phyloP scores from a whole-genome alignment of 2,797 vertebrate species.

The Arnoldichthys spilopterus region DNA sequence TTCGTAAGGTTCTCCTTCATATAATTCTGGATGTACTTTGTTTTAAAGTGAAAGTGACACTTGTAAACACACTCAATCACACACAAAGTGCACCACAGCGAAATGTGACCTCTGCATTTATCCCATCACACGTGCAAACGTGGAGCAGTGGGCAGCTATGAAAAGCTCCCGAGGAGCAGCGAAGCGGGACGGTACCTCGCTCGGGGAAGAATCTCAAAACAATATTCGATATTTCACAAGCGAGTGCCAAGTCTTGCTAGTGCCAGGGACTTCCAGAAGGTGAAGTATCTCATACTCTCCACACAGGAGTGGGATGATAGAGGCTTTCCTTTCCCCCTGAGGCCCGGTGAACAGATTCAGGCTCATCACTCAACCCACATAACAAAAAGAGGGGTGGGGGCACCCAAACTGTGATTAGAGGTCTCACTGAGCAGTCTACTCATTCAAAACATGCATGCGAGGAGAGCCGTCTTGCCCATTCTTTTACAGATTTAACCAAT shows the following conservation, averaged over 20 bases:
- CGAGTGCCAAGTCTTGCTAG: constrained; percentile 2
- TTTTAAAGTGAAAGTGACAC: too few relatives aligned
- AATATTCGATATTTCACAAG: constrained; percentile 54
- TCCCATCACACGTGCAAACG: too few relatives aligned
- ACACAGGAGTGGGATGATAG: constrained; percentile 16
- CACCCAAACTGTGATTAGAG: constrained; percentile 48
- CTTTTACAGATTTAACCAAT: constrained; percentile 69
- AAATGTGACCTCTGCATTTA: too few relatives aligned
- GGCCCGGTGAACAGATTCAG: constrained; percentile 41
- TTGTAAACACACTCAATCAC: too few relatives aligned
- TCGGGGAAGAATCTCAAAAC: constrained; percentile 56
- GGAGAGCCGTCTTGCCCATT: constrained; percentile 45
- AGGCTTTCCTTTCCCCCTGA: constrained; percentile 7
- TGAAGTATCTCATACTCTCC: constrained; percentile 45
- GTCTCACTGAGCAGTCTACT: constrained; percentile 47
- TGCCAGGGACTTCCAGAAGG: constrained; percentile 45
- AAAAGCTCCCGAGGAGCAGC: too few relatives aligned
- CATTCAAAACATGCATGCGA: constrained; percentile 54
- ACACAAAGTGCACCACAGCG: too few relatives aligned
- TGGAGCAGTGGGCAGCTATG: too few relatives aligned
- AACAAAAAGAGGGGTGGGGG: constrained; percentile 48
- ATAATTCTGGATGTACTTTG: too few relatives aligned
- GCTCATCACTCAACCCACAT: constrained; percentile 43
- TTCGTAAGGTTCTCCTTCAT: too few relatives aligned
- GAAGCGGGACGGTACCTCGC: too few relatives aligned